Evolutionary conservation across 2,888 invertebrate genomes (phyloP), one percentile per base, ranked within the genome.

Genomic region (Ennomos fuscantarius): DNA sequence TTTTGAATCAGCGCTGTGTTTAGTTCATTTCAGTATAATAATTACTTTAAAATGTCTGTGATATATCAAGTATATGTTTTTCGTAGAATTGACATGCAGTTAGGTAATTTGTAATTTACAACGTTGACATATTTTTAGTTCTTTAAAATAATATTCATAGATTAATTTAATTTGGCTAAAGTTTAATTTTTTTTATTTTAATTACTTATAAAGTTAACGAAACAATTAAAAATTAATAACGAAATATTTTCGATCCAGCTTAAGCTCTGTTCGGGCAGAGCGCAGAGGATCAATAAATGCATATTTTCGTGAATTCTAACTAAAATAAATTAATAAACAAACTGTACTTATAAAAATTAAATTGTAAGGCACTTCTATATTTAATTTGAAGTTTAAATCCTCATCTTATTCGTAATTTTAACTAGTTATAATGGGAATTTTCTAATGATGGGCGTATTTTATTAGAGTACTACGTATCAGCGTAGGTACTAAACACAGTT

Each of bases 281-380:
- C 60, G 66, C 58, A 69, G 80, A 78, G 80, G 78, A 80, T 72
- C 74, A 78, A 82, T 90, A 91, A 91, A 90, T 89, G 89, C 90
- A 88, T 80, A 82, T 81, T 83, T 82, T 84, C 87, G 84, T 83
- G 84, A 24, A 6, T 82, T 81, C 78, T 72, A 63, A 77, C 73
- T 76, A 74, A 74, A 80, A 74, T 71, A 68, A 79, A 82, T 75
- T 65, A 75, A 78, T 76, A 74, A 78, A 76, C 71, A 78, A 79
- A 81, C 63, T 78, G 78, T 59, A 61, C 42, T 44, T 86, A 82
- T 77, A 86, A 86, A 90, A 90, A 90, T 81, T 84, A 88, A 88
- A 87, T 86, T 75, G 87, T 92, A 92, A 92, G 92, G 92, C 92
- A 92, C 92, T 91, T 91, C 88, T 90, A 89, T 89, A 84, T 89